A percentile compares a stretch with the other conserved stretches of the same genome.
Conservation (phyloP, 2,113 vertebrate species). For the Uria lomvia region DNA sequence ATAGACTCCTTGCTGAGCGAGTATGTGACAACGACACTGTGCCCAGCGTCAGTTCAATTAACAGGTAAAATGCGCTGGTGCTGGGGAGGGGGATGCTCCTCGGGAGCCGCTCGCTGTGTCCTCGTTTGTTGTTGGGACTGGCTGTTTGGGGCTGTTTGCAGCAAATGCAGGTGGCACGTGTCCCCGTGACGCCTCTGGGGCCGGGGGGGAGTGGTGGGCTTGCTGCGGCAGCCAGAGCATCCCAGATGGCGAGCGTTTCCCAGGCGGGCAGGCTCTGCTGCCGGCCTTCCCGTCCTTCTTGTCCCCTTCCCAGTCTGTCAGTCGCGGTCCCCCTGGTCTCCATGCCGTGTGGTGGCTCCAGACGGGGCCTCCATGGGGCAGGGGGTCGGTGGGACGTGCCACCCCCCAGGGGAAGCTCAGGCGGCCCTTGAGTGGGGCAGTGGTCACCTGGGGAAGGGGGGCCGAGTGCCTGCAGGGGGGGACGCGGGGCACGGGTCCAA, state of each 20-base stretch:
- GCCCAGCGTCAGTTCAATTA: slow-evolving; percentile 98
- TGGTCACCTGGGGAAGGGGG: not conserved
- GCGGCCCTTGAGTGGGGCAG: rapidly evolving
- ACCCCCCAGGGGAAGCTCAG: rapidly evolving
- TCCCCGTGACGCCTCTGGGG: rapidly evolving
- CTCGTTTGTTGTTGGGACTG: not conserved
- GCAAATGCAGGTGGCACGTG: rapidly evolving
- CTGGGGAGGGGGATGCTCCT: not conserved
- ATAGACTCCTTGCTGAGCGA: slow-evolving; percentile 92
- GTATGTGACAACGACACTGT: slow-evolving; percentile 99
- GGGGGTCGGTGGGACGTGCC: rapidly evolving
- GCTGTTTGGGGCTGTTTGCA: not conserved
- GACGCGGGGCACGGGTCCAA: not conserved
- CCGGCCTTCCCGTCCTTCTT: rapidly evolving
- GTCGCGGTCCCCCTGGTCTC: not conserved
- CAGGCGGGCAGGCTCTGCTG: rapidly evolving
- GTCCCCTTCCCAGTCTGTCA: rapidly evolving
- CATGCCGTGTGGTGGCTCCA: rapidly evolving
- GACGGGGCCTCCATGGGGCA: rapidly evolving
- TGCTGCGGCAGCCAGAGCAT: rapidly evolving
- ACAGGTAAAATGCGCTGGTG: slow-evolving; percentile 80
- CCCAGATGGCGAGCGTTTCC: rapidly evolving
- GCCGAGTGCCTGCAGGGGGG: not conserved
- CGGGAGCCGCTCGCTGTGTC: rapidly evolving
- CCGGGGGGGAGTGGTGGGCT: not conserved